phyloP scores from a whole-genome alignment of 2,797 vertebrate genomes.

The Ctenochaetus hawaiiensis region DNA sequence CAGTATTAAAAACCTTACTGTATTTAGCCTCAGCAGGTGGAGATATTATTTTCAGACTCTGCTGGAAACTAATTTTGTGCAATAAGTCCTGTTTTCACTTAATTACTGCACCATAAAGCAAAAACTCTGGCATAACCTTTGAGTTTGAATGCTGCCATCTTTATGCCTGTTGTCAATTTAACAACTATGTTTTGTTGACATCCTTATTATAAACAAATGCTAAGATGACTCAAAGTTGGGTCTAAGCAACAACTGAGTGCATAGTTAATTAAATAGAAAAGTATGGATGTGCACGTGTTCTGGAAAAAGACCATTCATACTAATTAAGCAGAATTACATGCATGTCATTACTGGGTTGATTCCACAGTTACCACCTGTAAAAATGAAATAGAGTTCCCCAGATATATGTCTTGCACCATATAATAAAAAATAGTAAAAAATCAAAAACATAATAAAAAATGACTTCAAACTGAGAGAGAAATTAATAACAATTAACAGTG shows the following conservation, averaged over 20 bases:
- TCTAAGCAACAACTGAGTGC: background rate
- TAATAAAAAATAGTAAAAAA: background rate
- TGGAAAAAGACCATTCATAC: constrained; percentile 13
- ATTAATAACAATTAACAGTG: background rate
- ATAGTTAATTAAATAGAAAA: constrained; percentile 14
- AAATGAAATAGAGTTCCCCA: background rate
- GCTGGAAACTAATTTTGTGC: background rate
- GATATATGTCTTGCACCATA: background rate
- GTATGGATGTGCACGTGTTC: background rate
- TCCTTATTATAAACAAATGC: background rate
- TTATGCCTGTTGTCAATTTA: background rate
- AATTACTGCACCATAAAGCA: background rate
- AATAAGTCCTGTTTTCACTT: constrained; percentile 9
- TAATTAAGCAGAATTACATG: constrained; percentile 11
- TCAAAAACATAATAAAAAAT: too few species aligned
- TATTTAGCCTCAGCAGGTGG: constrained; percentile 67
- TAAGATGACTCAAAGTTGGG: background rate
- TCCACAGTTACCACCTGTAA: background rate
- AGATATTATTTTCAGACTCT: constrained; percentile 48
- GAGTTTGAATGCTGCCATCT: background rate
- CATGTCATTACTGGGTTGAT: constrained; percentile 1
- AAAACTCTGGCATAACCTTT: background rate
- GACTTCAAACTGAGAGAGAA: too few species aligned
- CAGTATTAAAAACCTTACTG: constrained; percentile 68
- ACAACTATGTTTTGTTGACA: background rate